A percentile compares a stretch with the other conserved stretches of the same genome.
Conservation (phyloP, 2,888 invertebrate genomes). For the Polyommatus icarus region DNA sequence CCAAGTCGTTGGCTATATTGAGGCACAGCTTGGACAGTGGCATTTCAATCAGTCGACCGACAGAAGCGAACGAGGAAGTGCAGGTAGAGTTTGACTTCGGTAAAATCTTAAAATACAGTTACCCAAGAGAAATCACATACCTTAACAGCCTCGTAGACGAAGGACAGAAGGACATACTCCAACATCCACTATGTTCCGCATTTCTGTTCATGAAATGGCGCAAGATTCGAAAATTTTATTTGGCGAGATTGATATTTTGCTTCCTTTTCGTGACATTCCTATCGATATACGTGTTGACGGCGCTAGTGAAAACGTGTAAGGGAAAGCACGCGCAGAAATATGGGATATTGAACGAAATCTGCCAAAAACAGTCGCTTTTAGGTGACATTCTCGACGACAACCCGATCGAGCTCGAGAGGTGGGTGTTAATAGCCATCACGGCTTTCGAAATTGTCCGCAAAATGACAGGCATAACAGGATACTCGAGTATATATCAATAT, state of each 20-base stretch:
- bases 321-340: slow-evolving; percentile 72
- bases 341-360: slow-evolving; percentile 84
- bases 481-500: slow-evolving; percentile 88
- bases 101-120: slow-evolving; percentile 89
- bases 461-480: slow-evolving; percentile 89
- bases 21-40: slow-evolving; percentile 89
- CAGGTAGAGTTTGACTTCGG: slow-evolving; percentile 91
- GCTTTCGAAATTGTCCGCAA: slow-evolving; percentile 89
- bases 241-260: slow-evolving; percentile 89
- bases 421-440: slow-evolving; percentile 87
- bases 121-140: slow-evolving; percentile 92
- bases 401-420: slow-evolving; percentile 90
- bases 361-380: slow-evolving; percentile 86
- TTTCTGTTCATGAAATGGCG: slow-evolving; percentile 95
- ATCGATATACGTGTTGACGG: slow-evolving; percentile 89
- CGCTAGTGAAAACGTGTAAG: slow-evolving; percentile 85
- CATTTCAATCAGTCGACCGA: slow-evolving; percentile 86
- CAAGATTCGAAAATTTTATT: slow-evolving; percentile 93
- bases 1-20: slow-evolving; percentile 89
- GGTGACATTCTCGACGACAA: slow-evolving; percentile 86
- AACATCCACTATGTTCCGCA: slow-evolving; percentile 92
- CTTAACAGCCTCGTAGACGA: slow-evolving; percentile 92
- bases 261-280: slow-evolving; percentile 89
- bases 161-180: slow-evolving; percentile 91
- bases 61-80: slow-evolving; percentile 89